These are phyloP conservation scores for Luperina testacea DNA, from an alignment of 2,888 invertebrate species.

Conservation along the genomic window DNA sequence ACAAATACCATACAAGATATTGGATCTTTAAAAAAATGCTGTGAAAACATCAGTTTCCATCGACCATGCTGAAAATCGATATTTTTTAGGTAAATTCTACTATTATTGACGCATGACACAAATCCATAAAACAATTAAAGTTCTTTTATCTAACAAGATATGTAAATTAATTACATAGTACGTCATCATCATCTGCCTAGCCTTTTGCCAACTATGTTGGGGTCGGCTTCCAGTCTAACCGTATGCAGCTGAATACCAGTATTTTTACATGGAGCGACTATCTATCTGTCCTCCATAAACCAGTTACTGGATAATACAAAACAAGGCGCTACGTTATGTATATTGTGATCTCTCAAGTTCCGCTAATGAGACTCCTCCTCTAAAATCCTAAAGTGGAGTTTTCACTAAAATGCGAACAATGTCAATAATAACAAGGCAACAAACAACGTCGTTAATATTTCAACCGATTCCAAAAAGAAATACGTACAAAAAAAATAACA, in stretches of 20 bases:
- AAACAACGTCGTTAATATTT: background rate
- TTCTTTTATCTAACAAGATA: conserved; percentile 1
- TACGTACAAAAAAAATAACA: conserved; percentile 53
- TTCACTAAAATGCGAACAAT: background rate
- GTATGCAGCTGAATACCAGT: no score
- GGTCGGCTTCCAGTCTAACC: no score
- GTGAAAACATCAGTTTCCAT: background rate
- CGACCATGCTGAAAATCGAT: background rate
- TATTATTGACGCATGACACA: background rate
- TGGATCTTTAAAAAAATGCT: no score
- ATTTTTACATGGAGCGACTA: no score
- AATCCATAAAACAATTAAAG: background rate
- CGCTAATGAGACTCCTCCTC: no score
- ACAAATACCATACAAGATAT: no score
- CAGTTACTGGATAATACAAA: no score
- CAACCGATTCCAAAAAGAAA: conserved; percentile 28
- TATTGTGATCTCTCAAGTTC: no score
- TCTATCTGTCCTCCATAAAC: no score
- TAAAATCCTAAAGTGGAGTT: background rate
- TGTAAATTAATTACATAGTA: background rate
- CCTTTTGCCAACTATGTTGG: no score
- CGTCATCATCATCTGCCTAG: background rate
- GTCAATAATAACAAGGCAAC: background rate
- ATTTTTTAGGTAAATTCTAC: no score
- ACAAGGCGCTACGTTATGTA: no score